Evolutionary conservation across 2,888 invertebrate genomes (phyloP), one percentile per base, ranked within the genome.

Genomic region (Erpobdella octoculata): DNA sequence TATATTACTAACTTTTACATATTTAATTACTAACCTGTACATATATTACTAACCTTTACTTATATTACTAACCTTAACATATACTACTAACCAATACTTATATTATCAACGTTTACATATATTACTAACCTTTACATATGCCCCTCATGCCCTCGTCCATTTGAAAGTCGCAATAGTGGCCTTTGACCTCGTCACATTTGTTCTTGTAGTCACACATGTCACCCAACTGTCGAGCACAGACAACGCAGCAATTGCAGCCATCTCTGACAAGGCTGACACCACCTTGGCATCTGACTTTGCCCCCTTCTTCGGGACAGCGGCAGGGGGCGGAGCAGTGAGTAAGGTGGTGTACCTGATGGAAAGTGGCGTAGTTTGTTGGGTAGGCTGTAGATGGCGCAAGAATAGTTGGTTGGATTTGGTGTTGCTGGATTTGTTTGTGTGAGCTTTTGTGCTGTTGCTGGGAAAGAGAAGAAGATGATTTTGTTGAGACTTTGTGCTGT

Each of bases 171-270:
- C 88, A 88, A 73, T 84, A 82, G 35, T 87, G 81, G 1, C 85
- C 85, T 74, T 84, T 83, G 41, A 78, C 78, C 64, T 78, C 78
- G 79, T 87, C 87, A 77, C 88, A 88, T 37, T 84, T 81, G 74
- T 84, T 81, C 41, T 85, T 84, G 48, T 80, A 81, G 76, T 85
- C 86, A 79, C 88, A 88, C 2, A 85, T 81, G 76, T 87, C 87
- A 0, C 87, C 87, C 58, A 83, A 80, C 75, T 85, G 83, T 37
- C 87, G 79, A 2, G 86, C 86, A 76, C 87, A 87, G 79, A 86
- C 86, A 72, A 83, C 83, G 76, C 87, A 87, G 76, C 87, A 87
- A 6, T 84, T 85, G 76, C 87, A 87, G 48, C 86, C 86, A 76
- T 86, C 86, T 71, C 84, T 83, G 36, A 85, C 81, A n/a, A 83